A percentile compares a stretch with the other conserved stretches of the same genome.
These are phyloP conservation scores for Emydoidea blandingii DNA, from an alignment of 2,797 vertebrate genomes.

Conservation along the genomic window DNA sequence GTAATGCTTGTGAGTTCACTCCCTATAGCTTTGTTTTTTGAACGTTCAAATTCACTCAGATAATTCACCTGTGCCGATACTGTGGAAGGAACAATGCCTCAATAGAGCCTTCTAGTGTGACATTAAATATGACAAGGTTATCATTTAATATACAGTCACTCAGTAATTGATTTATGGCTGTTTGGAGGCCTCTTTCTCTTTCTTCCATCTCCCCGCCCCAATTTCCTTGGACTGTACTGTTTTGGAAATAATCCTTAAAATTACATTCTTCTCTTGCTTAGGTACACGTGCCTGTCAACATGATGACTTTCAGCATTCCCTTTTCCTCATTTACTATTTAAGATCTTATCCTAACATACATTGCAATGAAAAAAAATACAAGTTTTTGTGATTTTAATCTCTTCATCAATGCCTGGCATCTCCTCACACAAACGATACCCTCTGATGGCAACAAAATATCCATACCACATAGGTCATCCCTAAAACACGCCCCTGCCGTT, in stretches of 20 bases:
- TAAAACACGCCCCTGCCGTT: background rate
- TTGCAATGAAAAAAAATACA: fast-evolving
- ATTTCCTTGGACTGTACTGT: constrained; percentile 48
- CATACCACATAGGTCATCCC: background rate
- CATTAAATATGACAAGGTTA: constrained; percentile 85
- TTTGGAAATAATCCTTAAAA: constrained; percentile 53
- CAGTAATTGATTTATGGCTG: constrained; percentile 79
- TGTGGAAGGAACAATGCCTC: constrained; percentile 65
- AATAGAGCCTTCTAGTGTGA: constrained; percentile 76
- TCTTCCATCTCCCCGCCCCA: constrained; percentile 5
- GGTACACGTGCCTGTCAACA: background rate
- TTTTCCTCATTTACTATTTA: background rate
- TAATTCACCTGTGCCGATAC: constrained; percentile 64
- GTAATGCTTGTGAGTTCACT: background rate
- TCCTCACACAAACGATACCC: background rate
- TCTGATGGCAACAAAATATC: background rate
- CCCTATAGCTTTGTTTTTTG: background rate
- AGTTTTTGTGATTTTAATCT: background rate
- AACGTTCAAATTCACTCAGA: constrained; percentile 45
- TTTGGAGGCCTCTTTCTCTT: constrained; percentile 20
- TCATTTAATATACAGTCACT: constrained; percentile 72
- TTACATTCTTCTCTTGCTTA: background rate
- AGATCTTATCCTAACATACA: background rate
- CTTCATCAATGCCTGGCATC: background rate
- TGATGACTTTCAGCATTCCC: background rate